Percentiles rank a stretch among this genome's conserved stretches.
phyloP scores from a whole-genome alignment of 2,113 vertebrate species.

The Neolamprologus devosi region DNA sequence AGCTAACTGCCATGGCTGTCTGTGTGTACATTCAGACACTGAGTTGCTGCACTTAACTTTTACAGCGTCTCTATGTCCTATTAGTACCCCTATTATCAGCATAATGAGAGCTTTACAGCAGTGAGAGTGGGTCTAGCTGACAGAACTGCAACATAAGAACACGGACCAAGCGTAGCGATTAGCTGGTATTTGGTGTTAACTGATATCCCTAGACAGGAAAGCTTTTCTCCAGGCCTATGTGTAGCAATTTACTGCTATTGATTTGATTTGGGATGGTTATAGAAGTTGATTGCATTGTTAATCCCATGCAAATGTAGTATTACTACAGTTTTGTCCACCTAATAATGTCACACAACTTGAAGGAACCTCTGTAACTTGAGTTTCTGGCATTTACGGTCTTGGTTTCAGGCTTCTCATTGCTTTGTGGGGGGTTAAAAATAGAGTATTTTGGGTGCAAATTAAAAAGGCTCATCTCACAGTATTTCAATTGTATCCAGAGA shows the following conservation, averaged over 20 bases:
- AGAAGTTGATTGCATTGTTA: background rate
- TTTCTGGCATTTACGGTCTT: background rate
- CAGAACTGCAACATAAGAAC: background rate
- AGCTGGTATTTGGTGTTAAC: background rate
- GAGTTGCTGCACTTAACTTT: background rate
- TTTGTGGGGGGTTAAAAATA: background rate
- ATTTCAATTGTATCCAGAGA: background rate
- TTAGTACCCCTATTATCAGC: background rate
- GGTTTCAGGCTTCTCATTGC: background rate
- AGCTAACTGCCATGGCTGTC: background rate
- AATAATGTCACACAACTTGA: background rate
- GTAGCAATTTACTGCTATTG: background rate
- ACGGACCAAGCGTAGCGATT: background rate
- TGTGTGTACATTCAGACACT: background rate
- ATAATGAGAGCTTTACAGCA: background rate
- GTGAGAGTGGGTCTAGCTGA: background rate
- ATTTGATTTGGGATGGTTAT: background rate
- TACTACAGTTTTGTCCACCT: background rate
- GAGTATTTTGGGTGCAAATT: background rate
- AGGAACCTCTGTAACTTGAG: background rate
- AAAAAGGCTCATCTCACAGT: background rate
- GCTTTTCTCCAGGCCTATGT: background rate
- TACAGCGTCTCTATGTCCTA: background rate
- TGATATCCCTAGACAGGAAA: background rate
- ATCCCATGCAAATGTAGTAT: background rate